phyloP scores from a whole-genome alignment of 1,140 invertebrate species.

The Drosophila setifemur region DNA sequence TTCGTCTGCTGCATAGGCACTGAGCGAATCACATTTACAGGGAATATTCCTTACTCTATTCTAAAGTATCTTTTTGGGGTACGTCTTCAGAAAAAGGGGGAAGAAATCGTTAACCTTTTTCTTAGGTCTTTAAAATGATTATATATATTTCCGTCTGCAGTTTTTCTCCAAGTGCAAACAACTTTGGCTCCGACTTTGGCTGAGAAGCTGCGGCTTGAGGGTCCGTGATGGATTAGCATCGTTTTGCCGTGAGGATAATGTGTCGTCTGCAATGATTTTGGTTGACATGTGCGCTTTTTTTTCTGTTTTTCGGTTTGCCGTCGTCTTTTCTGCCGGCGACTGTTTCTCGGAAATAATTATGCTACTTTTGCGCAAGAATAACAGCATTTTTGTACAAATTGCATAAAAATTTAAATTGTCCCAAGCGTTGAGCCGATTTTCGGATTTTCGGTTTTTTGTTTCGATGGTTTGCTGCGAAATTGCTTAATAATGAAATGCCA shows the following conservation, averaged over 20 bases:
- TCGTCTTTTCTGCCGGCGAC: conserved; percentile 5
- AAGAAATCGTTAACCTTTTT: not conserved
- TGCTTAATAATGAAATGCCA: conserved; percentile 81
- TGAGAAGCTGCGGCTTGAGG: conserved; percentile 10
- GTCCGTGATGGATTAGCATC: conserved; percentile 79
- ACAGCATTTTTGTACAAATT: conserved; percentile 82
- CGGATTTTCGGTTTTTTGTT: conserved; percentile 39
- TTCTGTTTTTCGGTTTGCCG: conserved; percentile 2
- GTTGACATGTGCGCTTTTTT: conserved; percentile 61
- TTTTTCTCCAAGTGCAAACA: conserved; percentile 2
- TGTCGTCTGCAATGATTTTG: conserved; percentile 80
- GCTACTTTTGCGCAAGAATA: conserved; percentile 77
- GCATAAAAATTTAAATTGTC: conserved; percentile 81
- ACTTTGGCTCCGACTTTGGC: conserved; percentile 14
- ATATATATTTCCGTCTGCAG: too few species aligned
- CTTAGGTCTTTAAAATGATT: not conserved
- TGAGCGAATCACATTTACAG: too few species aligned
- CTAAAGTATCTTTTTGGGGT: not conserved
- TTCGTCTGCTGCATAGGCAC: conserved; percentile 43
- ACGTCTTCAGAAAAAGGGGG: too few species aligned
- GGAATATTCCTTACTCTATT: too few species aligned
- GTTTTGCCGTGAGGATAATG: conserved; percentile 76
- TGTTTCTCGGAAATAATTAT: conserved; percentile 80
- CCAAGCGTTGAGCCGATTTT: conserved; percentile 22
- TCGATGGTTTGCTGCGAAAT: conserved; percentile 45